phyloP scores from a whole-genome alignment of 2,888 invertebrate species.

The Lepidochitona cinerea region DNA sequence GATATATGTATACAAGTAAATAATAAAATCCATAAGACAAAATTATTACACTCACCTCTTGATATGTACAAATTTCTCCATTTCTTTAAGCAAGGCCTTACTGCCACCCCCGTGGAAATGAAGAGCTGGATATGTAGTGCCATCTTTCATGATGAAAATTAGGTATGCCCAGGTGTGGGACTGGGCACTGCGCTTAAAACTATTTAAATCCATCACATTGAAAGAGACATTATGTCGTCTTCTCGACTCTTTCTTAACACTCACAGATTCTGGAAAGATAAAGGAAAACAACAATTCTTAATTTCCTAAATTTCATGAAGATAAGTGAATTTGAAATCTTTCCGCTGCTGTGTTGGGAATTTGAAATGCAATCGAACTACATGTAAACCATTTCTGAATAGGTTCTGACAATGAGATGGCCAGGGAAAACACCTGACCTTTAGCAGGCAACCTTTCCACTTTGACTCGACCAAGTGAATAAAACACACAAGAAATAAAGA shows the following conservation, averaged over 20 bases:
- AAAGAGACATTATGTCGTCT: constrained; percentile 66
- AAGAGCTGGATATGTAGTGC: constrained; percentile 83
- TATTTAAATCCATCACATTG: constrained; percentile 78
- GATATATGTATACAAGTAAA: too few species aligned
- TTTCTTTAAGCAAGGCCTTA: constrained; percentile 78
- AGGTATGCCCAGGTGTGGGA: constrained; percentile 67
- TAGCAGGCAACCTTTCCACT: too few species aligned
- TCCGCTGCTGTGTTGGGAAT: too few species aligned
- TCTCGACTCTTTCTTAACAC: constrained; percentile 43
- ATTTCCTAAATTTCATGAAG: not conserved
- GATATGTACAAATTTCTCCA: constrained; percentile 75
- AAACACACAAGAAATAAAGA: too few species aligned
- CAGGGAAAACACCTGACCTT: too few species aligned
- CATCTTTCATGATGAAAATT: constrained; percentile 79
- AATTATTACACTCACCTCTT: constrained; percentile 74
- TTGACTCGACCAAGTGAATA: too few species aligned
- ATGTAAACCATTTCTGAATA: too few species aligned
- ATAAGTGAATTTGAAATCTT: too few species aligned
- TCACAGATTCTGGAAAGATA: constrained; percentile 37
- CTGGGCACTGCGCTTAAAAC: constrained; percentile 73
- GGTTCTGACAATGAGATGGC: too few species aligned
- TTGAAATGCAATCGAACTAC: too few species aligned
- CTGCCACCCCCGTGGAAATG: constrained; percentile 92
- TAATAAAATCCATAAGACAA: too few species aligned
- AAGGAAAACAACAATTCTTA: not conserved